Evolutionary conservation across 2,113 vertebrate genomes (phyloP).

Genomic region (Burhinus bistriatus): DNA sequence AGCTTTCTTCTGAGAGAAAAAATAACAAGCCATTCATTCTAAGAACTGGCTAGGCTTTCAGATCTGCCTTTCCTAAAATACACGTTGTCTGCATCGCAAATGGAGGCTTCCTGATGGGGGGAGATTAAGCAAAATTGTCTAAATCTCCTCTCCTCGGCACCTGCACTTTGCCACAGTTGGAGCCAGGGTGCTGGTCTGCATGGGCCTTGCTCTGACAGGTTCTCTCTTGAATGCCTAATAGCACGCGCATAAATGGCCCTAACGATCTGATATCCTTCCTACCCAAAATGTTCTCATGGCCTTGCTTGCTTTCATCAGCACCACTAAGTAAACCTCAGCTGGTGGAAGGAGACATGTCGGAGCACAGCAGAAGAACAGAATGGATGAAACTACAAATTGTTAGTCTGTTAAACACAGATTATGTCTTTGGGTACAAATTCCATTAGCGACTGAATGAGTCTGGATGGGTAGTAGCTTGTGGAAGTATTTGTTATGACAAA

Average conservation of each 20-base stretch:
- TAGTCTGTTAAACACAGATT: slow-evolving; percentile 60
- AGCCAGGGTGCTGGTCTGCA: background rate
- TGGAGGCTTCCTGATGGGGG: background rate
- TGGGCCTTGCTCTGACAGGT: slow-evolving; percentile 14
- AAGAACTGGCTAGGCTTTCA: background rate
- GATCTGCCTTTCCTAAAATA: background rate
- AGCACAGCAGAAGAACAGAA: slow-evolving; percentile 43
- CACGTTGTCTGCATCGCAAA: background rate
- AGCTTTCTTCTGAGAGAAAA: background rate
- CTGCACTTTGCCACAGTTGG: background rate
- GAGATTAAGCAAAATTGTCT: background rate
- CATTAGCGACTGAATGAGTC: slow-evolving; percentile 59
- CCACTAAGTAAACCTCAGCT: slow-evolving; percentile 38
- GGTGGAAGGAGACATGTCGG: slow-evolving; percentile 30
- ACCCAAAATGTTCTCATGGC: slow-evolving; percentile 27
- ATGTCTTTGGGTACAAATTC: slow-evolving; percentile 64
- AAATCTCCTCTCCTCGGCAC: background rate
- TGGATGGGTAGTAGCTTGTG: slow-evolving; percentile 67
- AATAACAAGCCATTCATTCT: background rate
- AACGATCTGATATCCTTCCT: slow-evolving; percentile 12
- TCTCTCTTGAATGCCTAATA: background rate
- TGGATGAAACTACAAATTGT: slow-evolving; percentile 63
- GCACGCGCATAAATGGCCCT: background rate
- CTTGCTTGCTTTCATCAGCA: slow-evolving; percentile 45
- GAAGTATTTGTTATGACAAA: slow-evolving; percentile 67